Base-by-base conservation (phyloP, 2,797 vertebrate species). In the Sebastes glaucus region DNA sequence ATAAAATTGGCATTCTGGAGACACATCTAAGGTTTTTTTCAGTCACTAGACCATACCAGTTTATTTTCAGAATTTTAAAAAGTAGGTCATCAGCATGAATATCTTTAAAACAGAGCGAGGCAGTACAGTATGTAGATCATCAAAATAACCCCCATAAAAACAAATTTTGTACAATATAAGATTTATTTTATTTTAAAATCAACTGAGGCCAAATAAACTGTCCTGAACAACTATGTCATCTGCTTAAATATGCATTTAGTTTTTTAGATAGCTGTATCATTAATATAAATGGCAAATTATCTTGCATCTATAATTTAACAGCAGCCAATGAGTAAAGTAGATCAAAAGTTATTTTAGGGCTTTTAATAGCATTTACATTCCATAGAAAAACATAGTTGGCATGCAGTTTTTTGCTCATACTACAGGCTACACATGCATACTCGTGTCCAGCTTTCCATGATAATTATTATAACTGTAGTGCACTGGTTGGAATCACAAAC, bases 81-180 rank as follows among this genome's bases (percentile, higher is more conserved):
- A 68, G 35, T 77, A 77, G 80, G 35, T 71, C 27, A 69, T 62
- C 56, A 59, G 32, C 22, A 65, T 85, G 16, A 76, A 68, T 77
- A 78, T 82, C 28, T 73, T 63, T 14, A 33, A 71, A 70, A 74
- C 9, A 4, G 60, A 63, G 22, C 3, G 11, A 66, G 78, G 28
- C 68, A n/a, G 30, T n/a, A n/a, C 49, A 10, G 20, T 20, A 53
- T 59, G 14, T 55, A 60, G 11, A 28, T 27, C 6, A 59, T 64
- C 14, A 60, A 22, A 66, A 71, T 69, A 1, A 49, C 49, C 25
- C 11, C 6, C 18, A 35, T 20, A 7, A 42, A 61, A 60, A 14
- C 7, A 20, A 30, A 30, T 32, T 56, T 32, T 71, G 11, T 63
- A 11, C 23, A 38, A 42, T 33, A 13, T 18, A 25, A 49, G 16